Evolutionary conservation across 2,888 invertebrate species (phyloP).

Genomic region (Napeogenes inachia): DNA sequence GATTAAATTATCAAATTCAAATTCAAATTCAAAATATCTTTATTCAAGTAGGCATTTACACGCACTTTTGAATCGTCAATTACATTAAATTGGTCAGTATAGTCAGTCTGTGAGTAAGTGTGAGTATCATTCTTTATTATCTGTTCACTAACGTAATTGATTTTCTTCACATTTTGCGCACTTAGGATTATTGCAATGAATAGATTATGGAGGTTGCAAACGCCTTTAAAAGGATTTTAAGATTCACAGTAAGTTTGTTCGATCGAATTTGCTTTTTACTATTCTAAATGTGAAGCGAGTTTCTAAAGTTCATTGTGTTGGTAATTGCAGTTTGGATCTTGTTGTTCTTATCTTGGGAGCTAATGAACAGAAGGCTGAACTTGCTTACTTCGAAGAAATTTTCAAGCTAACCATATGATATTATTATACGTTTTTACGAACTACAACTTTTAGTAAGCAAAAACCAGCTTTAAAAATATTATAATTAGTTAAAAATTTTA

Average conservation of each 20-base stretch:
- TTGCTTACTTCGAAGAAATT: slow-evolving; percentile 21
- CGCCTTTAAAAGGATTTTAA: neutral
- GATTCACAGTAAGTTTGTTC: neutral
- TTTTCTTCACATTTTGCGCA: no score
- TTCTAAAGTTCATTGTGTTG: slow-evolving; percentile 24
- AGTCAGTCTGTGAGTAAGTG: no score
- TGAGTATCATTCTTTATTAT: no score
- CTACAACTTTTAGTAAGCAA: slow-evolving; percentile 11
- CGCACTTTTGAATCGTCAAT: no score
- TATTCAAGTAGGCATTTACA: no score
- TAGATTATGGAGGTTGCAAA: neutral
- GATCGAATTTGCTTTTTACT: slow-evolving; percentile 18
- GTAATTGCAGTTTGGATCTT: slow-evolving; percentile 28
- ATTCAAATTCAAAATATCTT: no score
- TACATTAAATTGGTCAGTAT: no score
- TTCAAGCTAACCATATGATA: slow-evolving; percentile 19
- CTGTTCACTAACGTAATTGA: no score
- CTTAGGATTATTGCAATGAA: no score
- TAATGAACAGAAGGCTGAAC: slow-evolving; percentile 23
- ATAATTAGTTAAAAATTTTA: no score
- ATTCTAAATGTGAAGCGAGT: slow-evolving; percentile 19
- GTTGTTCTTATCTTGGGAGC: slow-evolving; percentile 25
- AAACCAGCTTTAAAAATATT: no score
- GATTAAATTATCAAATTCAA: no score
- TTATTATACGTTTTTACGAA: slow-evolving; percentile 8